phyloP scores from a whole-genome alignment of 2,113 vertebrate genomes.

The Leucosticte australis region DNA sequence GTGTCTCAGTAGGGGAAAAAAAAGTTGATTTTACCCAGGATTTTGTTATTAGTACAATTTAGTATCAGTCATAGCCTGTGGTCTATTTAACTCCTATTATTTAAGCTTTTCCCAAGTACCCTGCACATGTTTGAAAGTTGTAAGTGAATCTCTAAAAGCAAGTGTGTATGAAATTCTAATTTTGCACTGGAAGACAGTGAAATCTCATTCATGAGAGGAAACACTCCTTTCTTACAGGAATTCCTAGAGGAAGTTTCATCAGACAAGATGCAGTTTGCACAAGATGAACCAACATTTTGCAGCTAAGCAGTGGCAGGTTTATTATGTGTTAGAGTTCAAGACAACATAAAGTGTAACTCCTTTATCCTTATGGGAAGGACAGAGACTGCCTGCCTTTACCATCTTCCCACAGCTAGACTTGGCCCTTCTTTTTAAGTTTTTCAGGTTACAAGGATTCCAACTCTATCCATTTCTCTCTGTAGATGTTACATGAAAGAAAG shows the following conservation, averaged over 20 bases:
- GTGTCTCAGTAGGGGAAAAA: neutral
- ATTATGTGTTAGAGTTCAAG: neutral
- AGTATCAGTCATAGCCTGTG: neutral
- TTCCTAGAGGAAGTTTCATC: neutral
- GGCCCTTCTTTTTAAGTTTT: neutral
- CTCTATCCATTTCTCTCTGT: neutral
- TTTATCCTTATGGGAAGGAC: neutral
- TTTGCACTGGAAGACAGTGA: neutral
- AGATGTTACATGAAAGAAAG: neutral
- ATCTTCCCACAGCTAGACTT: neutral
- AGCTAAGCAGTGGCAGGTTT: neutral
- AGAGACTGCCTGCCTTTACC: neutral
- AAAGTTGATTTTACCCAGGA: neutral
- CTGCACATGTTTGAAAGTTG: neutral
- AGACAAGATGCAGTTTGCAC: neutral
- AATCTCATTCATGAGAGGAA: neutral
- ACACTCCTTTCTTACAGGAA: neutral
- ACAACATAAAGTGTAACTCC: neutral
- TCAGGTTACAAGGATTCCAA: neutral
- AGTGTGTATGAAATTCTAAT: neutral
- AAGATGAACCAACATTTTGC: neutral
- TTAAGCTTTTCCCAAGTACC: neutral
- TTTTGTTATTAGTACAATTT: neutral
- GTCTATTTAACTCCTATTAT: neutral
- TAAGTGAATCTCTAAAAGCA: neutral